Percentiles rank a stretch among this genome's conserved stretches.
Evolutionary conservation across 2,113 vertebrate species (phyloP).

Genomic region (Dipodomys ordii): DNA sequence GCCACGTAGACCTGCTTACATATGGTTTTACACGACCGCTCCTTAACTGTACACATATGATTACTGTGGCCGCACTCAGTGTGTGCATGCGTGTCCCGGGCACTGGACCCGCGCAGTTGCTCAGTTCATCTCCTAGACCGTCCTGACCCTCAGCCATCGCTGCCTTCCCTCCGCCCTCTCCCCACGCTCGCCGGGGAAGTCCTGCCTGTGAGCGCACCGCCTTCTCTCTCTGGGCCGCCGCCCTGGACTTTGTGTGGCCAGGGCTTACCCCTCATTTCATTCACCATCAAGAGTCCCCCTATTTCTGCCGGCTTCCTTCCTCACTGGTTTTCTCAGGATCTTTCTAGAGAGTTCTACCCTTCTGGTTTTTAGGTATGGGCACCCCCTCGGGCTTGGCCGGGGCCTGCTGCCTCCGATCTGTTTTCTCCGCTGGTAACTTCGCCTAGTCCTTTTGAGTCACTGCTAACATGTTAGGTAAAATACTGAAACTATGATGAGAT

Average conservation of each 20-base stretch:
- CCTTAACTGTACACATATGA: background rate
- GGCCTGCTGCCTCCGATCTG: background rate
- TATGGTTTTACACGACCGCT: background rate
- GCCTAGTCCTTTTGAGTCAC: background rate
- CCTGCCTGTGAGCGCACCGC: background rate
- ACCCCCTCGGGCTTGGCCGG: background rate
- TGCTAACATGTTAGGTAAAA: background rate
- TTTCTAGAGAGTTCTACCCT: background rate
- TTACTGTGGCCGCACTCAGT: too few species aligned
- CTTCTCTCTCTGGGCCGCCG: too few species aligned
- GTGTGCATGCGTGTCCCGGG: background rate
- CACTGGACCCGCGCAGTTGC: background rate
- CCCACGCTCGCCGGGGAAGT: background rate
- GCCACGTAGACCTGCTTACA: background rate
- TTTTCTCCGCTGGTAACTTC: background rate
- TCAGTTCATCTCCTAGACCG: too few species aligned
- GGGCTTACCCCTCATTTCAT: background rate
- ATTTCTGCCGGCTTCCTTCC: background rate
- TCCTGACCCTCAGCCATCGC: background rate
- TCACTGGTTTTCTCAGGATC: background rate
- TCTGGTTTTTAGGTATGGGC: background rate
- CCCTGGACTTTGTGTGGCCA: too few species aligned
- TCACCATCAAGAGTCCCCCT: background rate
- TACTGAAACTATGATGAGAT: background rate
- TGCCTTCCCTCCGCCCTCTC: background rate